A percentile compares a stretch with the other conserved stretches of the same genome.
Conservation (phyloP, 2,888 invertebrate species). For the Phortica okadai region DNA sequence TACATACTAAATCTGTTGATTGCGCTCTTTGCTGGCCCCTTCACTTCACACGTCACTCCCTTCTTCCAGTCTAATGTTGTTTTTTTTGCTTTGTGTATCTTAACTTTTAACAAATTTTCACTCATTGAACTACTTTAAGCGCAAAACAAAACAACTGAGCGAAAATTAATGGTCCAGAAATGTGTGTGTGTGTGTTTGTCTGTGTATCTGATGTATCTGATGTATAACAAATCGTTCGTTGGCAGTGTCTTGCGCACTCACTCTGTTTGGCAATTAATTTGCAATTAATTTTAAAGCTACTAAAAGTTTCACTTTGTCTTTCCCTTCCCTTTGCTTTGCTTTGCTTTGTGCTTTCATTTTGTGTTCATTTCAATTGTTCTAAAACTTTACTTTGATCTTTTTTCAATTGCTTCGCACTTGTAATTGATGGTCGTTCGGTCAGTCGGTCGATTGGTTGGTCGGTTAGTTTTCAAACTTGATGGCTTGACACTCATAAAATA, state of each 20-base stretch:
- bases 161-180: conserved; percentile 11
- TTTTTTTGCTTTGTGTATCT: background rate
- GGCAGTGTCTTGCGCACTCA: background rate
- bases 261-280: conserved; percentile 3
- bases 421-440: too few relatives aligned
- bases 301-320: background rate
- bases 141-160: background rate
- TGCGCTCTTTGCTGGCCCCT: background rate
- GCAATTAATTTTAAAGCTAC: conserved; percentile 8
- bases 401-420: background rate
- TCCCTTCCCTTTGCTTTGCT: background rate
- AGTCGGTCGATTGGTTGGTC: background rate
- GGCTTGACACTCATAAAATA: too few relatives aligned
- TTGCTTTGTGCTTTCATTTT: too few relatives aligned
- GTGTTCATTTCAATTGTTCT: too few relatives aligned
- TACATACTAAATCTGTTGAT: background rate
- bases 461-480: too few relatives aligned
- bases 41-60: background rate
- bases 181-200: background rate
- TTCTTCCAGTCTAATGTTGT: background rate
- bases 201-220: background rate
- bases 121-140: conserved; percentile 21
- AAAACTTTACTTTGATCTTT: background rate
- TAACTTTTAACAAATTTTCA: background rate
- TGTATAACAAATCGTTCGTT: background rate